phyloP scores from a whole-genome alignment of 2,797 vertebrate species.

The Moxostoma hubbsi region DNA sequence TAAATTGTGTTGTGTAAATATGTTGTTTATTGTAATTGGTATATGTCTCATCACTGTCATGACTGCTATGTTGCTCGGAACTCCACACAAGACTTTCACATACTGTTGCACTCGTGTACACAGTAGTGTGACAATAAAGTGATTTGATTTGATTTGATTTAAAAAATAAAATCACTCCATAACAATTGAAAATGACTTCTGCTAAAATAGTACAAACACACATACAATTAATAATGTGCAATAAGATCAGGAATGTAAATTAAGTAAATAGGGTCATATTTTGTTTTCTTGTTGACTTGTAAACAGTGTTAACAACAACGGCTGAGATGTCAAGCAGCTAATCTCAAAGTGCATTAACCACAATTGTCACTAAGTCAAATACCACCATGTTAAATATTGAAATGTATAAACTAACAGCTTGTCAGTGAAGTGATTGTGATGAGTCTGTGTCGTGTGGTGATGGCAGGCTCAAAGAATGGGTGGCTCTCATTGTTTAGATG shows the following conservation, averaged over 20 bases:
- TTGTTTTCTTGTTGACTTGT: neutral
- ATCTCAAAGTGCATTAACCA: neutral
- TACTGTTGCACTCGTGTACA: no score
- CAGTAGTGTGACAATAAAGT: no score
- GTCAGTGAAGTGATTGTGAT: neutral
- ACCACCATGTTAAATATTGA: neutral
- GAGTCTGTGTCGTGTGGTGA: neutral
- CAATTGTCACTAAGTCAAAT: neutral
- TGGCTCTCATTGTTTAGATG: conserved; percentile 7
- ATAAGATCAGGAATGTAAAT: neutral
- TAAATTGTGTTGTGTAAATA: no score
- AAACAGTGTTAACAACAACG: neutral
- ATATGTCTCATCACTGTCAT: no score
- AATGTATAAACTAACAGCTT: neutral
- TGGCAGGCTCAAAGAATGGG: neutral
- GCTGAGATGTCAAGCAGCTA: neutral
- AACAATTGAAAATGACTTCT: no score
- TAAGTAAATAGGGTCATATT: neutral
- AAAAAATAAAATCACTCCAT: no score
- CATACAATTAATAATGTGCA: neutral
- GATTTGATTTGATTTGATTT: no score
- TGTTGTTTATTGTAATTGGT: no score
- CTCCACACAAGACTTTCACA: no score
- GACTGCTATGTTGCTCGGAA: no score
- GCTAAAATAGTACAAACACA: neutral